phyloP scores from a whole-genome alignment of 2,113 vertebrate species.

The Haemorhous mexicanus region DNA sequence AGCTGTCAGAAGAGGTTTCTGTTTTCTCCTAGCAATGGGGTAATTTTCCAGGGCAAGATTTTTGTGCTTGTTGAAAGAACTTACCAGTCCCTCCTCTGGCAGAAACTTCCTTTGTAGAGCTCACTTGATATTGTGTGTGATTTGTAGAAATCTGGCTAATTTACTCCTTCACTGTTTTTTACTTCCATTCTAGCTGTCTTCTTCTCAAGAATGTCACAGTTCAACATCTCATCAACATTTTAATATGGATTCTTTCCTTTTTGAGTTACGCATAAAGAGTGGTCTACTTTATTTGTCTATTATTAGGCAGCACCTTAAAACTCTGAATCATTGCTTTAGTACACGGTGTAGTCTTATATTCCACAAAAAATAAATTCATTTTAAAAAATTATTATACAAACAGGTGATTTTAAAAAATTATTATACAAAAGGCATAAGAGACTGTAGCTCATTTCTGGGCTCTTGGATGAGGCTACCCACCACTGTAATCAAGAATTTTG shows the following conservation, averaged over 20 bases:
- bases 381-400: background rate
- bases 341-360: background rate
- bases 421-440: background rate
- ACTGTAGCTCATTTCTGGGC: background rate
- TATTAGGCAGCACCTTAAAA: background rate
- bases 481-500: background rate
- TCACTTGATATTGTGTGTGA: background rate
- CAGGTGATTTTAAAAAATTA: background rate
- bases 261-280: background rate
- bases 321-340: background rate
- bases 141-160: background rate
- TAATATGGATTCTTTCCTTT: background rate
- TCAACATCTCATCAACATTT: background rate
- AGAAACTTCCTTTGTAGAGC: background rate
- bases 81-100: background rate
- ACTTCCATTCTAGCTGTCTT: background rate
- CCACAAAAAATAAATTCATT: background rate
- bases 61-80: background rate
- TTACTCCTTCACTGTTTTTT: background rate
- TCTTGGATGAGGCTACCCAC: background rate
- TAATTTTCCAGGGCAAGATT: background rate
- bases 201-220: fast-evolving
- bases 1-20: background rate
- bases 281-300: background rate
- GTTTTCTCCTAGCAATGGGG: fast-evolving